Evolutionary conservation across 1,140 invertebrate species (phyloP).

Genomic region (Pseudachorutes palmiensis): DNA sequence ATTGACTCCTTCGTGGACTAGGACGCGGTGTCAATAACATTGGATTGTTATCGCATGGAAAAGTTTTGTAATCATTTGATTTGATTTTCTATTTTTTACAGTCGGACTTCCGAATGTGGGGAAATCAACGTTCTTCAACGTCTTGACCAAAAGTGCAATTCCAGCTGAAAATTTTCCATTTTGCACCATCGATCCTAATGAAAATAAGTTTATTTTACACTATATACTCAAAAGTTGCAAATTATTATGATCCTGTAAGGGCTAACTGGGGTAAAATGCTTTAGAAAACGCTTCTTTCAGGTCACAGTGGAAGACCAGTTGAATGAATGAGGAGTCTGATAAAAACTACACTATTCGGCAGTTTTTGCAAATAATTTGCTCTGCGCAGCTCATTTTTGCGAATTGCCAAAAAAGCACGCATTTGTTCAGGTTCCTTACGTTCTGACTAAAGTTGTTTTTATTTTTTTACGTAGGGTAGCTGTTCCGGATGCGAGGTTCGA

Average conservation of each 20-base stretch:
- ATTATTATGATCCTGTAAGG: too few relatives aligned
- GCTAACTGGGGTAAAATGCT: too few relatives aligned
- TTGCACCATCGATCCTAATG: constrained; percentile 99
- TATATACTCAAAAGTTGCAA: constrained; percentile 6
- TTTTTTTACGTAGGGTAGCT: constrained; percentile 87
- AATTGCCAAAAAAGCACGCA: too few relatives aligned
- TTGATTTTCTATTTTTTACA: neutral
- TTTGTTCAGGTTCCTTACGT: too few relatives aligned
- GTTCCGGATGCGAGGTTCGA: constrained; percentile 93
- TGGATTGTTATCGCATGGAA: constrained; percentile 8
- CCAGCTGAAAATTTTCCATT: constrained; percentile 98
- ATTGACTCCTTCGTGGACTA: too few relatives aligned
- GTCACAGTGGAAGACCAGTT: too few relatives aligned
- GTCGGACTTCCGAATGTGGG: constrained; percentile 92
- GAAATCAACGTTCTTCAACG: constrained; percentile 99
- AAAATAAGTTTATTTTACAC: constrained; percentile 79
- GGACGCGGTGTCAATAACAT: neutral
- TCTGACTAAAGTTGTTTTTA: too few relatives aligned
- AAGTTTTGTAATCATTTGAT: constrained; percentile 74
- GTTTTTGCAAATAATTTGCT: neutral
- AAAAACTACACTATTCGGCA: too few relatives aligned
- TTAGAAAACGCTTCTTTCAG: too few relatives aligned
- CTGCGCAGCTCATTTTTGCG: constrained; percentile 40
- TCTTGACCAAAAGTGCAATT: constrained; percentile 90
- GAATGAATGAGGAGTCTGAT: too few relatives aligned